Base-by-base conservation (phyloP, 2,888 invertebrate species). In the Calephelis perditalis region DNA sequence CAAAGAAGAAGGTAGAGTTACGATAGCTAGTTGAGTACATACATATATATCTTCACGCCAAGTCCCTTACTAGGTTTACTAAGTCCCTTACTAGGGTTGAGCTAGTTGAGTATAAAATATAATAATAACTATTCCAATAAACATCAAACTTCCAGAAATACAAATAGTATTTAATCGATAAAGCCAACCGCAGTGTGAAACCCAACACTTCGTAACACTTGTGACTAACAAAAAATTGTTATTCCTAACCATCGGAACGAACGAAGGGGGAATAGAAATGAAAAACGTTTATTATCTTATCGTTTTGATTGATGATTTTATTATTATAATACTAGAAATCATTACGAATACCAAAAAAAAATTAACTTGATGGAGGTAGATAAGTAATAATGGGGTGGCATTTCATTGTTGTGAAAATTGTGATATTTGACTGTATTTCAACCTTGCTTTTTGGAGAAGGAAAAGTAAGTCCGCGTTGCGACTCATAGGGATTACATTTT, bases 211-310 rank as follows among this genome's bases (percentile, higher is more conserved):
- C 40, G 40, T 40, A 40, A 40, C 40, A 40, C 45, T 44, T 35
- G 6, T 56, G n/a, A 56, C n/a, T 40, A 57, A 44, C 26, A 45
- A 57, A 54, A 61, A 61, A 57, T 40, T 40, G 8, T 40, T 40
- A 77, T 80, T 82, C 79, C 79, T 74, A 71, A 79, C 77, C 65
- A 64, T 63, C 57, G 62, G 64, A 65, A 62, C 63, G 74, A 79
- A 74, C 69, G 72, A 73, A 79, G 86, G 86, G 86, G 85, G 86
- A 80, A 86, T 86, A 83, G 72, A 78, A 76, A 84, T 49, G 49
- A 9, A 76, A 80, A 80, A 78, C 74, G 72, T 73, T 81, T 80
- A 81, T 82, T 82, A 83, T 84, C 82, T 83, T 82, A 85, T 82
- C 82, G 79, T 74, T 68, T 65, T 84, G 83, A 84, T 84, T 72